Percentiles rank a stretch among this genome's conserved stretches.
phyloP scores from a whole-genome alignment of 1,140 invertebrate species.

The Campoletis sonorensis region DNA sequence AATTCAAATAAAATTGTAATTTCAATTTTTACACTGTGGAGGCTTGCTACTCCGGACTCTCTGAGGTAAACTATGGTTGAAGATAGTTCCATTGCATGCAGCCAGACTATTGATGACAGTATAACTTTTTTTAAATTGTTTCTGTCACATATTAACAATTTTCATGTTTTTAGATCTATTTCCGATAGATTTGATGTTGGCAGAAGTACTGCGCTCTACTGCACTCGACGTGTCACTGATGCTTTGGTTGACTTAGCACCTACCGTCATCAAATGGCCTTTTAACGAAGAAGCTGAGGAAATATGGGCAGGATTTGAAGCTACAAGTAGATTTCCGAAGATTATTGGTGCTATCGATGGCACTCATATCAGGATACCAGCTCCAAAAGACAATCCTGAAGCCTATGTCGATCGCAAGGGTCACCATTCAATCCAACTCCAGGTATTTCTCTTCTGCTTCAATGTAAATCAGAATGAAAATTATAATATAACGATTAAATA shows the following conservation, averaged over 20 bases:
- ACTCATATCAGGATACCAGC: constrained; percentile 54
- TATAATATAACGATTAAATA: too few relatives aligned
- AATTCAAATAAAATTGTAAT: too few relatives aligned
- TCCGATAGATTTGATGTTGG: constrained; percentile 56
- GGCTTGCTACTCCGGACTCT: too few relatives aligned
- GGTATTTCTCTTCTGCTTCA: not conserved
- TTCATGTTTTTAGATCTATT: constrained; percentile 39
- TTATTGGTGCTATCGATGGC: constrained; percentile 56
- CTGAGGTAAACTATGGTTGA: too few relatives aligned
- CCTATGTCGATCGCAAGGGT: constrained; percentile 39
- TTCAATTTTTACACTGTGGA: too few relatives aligned
- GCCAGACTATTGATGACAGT: too few relatives aligned
- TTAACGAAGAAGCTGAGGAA: constrained; percentile 41
- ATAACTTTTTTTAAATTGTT: too few relatives aligned
- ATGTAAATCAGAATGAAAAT: too few relatives aligned
- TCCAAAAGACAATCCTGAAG: constrained; percentile 52
- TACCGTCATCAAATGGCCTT: constrained; percentile 53
- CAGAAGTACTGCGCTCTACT: constrained; percentile 42
- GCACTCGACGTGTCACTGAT: constrained; percentile 41
- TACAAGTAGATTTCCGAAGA: constrained; percentile 52
- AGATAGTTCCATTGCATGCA: too few relatives aligned
- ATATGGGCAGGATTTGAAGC: constrained; percentile 47
- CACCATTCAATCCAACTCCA: constrained; percentile 37
- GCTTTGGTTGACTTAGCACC: constrained; percentile 44
- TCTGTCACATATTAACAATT: too few relatives aligned